Percentiles rank a stretch among this genome's conserved stretches.
Conservation (phyloP, 2,888 invertebrate genomes). For the Cataglyphis albicans region DNA sequence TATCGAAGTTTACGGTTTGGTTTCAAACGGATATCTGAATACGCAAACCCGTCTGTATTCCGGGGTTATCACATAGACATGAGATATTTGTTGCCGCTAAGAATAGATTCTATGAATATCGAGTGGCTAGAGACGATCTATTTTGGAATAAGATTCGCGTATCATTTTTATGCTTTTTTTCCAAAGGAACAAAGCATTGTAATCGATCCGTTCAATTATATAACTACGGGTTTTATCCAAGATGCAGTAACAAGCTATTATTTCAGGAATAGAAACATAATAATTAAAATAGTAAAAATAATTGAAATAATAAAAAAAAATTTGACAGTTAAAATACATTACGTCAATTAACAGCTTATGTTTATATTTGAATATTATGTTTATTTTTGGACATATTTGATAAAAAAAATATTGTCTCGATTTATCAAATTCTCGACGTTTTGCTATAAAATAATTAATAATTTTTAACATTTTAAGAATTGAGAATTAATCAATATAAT, state of each 20-base stretch:
- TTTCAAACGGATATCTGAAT: conserved; percentile 53
- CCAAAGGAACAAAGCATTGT: not conserved
- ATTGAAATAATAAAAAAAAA: not conserved
- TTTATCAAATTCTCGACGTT: not conserved
- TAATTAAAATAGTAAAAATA: not conserved
- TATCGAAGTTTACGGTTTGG: conserved; percentile 58
- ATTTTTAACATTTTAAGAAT: not conserved
- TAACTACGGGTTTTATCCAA: not conserved
- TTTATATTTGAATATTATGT: not conserved
- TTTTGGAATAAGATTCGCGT: not conserved
- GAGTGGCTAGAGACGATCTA: conserved; percentile 35
- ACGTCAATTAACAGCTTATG: not conserved
- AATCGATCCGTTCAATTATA: conserved; percentile 12
- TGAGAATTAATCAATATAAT: not conserved
- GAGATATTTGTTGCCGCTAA: conserved; percentile 47
- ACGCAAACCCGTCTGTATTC: conserved; percentile 26
- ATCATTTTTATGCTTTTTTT: not conserved
- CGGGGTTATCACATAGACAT: conserved; percentile 39
- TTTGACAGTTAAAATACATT: not conserved
- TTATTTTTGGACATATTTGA: not conserved
- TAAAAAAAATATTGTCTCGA: not conserved
- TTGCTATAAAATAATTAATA: not conserved
- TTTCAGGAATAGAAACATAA: not conserved
- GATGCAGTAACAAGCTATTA: not conserved
- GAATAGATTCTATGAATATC: conserved; percentile 59